Conservation (phyloP, 1,140 invertebrate species). For the Argopecten irradians region DNA sequence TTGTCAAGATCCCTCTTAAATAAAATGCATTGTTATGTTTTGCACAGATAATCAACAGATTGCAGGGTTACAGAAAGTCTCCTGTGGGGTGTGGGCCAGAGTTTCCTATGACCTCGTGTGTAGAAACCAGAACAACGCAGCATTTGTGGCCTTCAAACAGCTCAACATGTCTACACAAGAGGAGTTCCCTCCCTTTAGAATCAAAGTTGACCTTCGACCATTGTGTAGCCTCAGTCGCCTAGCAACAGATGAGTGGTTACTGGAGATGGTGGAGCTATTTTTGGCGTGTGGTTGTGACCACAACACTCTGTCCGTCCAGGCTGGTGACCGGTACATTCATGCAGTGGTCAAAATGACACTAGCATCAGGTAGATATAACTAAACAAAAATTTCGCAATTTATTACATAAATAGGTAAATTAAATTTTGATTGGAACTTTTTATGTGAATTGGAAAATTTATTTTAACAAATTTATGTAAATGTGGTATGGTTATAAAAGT, state of each 20-base stretch:
- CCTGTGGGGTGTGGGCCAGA: constrained; percentile 54
- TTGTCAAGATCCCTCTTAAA: neutral
- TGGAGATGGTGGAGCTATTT: constrained; percentile 53
- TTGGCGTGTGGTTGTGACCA: constrained; percentile 55
- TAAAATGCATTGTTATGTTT: constrained; percentile 27
- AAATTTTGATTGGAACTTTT: too few relatives aligned
- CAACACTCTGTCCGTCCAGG: constrained; percentile 51
- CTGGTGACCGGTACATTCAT: constrained; percentile 60
- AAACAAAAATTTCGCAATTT: too few relatives aligned
- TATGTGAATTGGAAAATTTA: too few relatives aligned
- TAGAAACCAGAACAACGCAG: constrained; percentile 45
- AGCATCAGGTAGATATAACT: constrained; percentile 55
- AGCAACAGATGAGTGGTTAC: constrained; percentile 34
- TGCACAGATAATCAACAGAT: constrained; percentile 34
- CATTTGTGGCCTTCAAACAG: constrained; percentile 50
- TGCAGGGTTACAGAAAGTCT: constrained; percentile 25
- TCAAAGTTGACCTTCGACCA: constrained; percentile 38
- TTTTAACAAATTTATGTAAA: too few relatives aligned
- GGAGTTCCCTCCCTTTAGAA: neutral
- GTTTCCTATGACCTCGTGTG: constrained; percentile 55
- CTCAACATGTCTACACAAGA: constrained; percentile 22
- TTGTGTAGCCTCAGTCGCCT: constrained; percentile 46
- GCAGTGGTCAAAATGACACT: constrained; percentile 55
- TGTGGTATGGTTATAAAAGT: too few relatives aligned
- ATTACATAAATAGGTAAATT: too few relatives aligned